These are phyloP conservation scores for Phallusia fumigata DNA, from an alignment of 23 tunicate species.

Conservation along the genomic window DNA sequence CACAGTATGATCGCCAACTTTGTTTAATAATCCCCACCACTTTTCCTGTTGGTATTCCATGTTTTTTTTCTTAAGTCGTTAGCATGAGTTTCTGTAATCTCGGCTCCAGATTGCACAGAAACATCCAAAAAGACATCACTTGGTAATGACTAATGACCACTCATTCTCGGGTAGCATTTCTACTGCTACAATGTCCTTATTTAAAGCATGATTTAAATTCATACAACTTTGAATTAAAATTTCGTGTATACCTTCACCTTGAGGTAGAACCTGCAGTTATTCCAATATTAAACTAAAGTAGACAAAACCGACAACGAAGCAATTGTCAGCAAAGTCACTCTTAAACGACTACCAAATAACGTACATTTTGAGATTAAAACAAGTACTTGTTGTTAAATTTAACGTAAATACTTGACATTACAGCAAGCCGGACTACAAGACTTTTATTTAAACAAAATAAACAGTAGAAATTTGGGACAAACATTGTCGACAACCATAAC, in stretches of 20 bases:
- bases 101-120: slow-evolving; percentile 98
- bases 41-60: slow-evolving; percentile 83
- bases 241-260: slow-evolving; percentile 59
- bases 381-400: no score
- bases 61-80: slow-evolving; percentile 6
- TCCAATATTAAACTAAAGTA: no score
- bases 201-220: slow-evolving; percentile 86
- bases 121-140: slow-evolving; percentile 94
- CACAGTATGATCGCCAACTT: slow-evolving; percentile 98
- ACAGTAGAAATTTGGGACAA: no score
- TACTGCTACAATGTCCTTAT: slow-evolving; percentile 94
- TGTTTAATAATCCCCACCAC: slow-evolving; percentile 95
- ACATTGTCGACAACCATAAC: no score
- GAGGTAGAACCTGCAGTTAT: slow-evolving; percentile 25
- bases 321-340: no score
- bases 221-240: slow-evolving; percentile 91
- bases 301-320: no score
- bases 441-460: no score
- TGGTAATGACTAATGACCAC: slow-evolving; percentile 88
- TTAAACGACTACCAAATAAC: no score
- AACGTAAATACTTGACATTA: no score
- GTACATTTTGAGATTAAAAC: no score
- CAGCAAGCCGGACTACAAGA: no score
- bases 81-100: slow-evolving; percentile 38
- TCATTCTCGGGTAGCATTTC: slow-evolving; percentile 65